Percentiles rank a stretch among this genome's conserved stretches.
phyloP scores from a whole-genome alignment of 1,140 invertebrate genomes.

The Calephelis nemesis region DNA sequence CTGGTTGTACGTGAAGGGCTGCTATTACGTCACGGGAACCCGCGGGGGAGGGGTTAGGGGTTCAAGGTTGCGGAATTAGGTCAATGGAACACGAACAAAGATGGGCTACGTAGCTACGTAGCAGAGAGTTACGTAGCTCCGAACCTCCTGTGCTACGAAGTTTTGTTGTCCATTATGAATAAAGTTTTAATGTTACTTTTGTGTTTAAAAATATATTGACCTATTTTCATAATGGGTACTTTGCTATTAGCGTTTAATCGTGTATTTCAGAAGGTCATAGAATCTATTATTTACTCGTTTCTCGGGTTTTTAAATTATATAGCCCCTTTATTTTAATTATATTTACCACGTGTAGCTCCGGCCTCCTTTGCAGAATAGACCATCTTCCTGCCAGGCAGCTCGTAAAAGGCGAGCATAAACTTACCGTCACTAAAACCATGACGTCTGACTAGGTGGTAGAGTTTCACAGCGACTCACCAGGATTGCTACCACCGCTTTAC shows the following conservation, averaged over 20 bases:
- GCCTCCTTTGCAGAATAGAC: too few species aligned
- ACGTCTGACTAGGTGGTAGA: too few species aligned
- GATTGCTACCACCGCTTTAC: too few species aligned
- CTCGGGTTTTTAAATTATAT: too few species aligned
- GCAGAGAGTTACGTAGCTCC: conserved; percentile 9
- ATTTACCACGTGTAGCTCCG: too few species aligned
- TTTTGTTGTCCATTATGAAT: conserved; percentile 8
- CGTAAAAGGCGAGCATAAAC: too few species aligned
- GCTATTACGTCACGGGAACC: conserved; percentile 56
- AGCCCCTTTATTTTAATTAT: too few species aligned
- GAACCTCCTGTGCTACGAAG: neutral
- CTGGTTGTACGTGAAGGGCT: conserved; percentile 20
- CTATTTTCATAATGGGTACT: neutral
- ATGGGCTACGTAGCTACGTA: conserved; percentile 37
- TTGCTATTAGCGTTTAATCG: neutral
- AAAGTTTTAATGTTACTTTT: conserved; percentile 10
- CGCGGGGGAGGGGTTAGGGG: conserved; percentile 40
- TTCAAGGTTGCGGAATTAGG: conserved; percentile 71
- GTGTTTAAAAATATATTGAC: neutral
- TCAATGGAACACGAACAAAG: conserved; percentile 62
- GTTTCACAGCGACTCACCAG: too few species aligned
- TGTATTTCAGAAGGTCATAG: neutral
- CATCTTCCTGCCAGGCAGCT: too few species aligned
- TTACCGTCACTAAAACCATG: too few species aligned
- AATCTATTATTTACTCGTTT: too few species aligned